Evolutionary conservation across 2,888 invertebrate species (phyloP), one percentile per base, ranked within the genome.

Genomic region (Idaea biselata): DNA sequence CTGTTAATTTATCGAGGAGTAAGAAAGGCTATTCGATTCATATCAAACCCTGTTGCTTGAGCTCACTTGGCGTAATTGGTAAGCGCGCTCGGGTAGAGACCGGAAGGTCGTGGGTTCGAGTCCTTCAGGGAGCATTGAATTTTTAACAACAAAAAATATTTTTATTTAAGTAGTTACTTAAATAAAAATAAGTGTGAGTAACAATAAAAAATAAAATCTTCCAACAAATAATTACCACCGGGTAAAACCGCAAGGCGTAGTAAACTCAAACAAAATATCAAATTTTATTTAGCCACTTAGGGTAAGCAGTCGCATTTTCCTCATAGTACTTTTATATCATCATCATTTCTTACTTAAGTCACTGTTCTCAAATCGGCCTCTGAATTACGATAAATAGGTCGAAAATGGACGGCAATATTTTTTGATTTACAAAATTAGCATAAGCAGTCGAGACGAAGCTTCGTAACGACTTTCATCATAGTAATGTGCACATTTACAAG

Each of bases 341-440:
- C 44, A 44, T 44, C 44, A 44, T 44, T 44, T 44, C 44, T 44
- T 44, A 44, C 44, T 44, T 44, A 44, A 44, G 44, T 44, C 44
- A 44, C 44, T 44, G 44, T 44, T 44, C 44, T 8, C 44, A 44
- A 44, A 44, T 44, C 44, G 57, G 32, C 53, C 11, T 16, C 32
- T 55, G 44, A 25, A 18, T 18, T 32, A 32, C 54, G 32, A 59
- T 59, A 18, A 57, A 57, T 25, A 57, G 63, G 68, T 73, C 68
- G 69, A 72, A 72, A 77, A 77, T 73, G 70, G 66, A 59, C 59
- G 65, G 72, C 70, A 67, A 76, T 77, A 76, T 76, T 75, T 75
- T 75, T 73, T 72, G 72, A 76, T 72, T 76, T 70, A 69, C 70
- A 72, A 73, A 70, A 72, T 75, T 69, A 70, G 66, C 74, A 73